Evolutionary conservation across 2,113 vertebrate genomes (phyloP), one percentile per base, ranked within the genome.

Genomic region (Leucoraja erinaceus): DNA sequence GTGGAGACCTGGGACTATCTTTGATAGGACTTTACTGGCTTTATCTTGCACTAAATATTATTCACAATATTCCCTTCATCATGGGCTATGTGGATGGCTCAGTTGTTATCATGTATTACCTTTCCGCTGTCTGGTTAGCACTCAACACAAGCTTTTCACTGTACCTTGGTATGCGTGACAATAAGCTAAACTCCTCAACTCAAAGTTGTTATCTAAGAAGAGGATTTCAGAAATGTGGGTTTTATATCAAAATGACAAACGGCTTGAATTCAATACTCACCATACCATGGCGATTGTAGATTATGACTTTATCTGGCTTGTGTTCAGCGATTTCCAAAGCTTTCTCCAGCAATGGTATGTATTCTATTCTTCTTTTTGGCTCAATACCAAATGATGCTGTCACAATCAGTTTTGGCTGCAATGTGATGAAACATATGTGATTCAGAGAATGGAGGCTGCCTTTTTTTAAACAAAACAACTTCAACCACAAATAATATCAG

Each of bases 311-410:
- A 0, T 96, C 94, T 93, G 98, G 98, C 93, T 94, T 96, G 94
- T 97, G 97, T 28, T 96, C 95, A 93, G 96, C 96, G 61, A 96
- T 95, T 94, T 96, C 95, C 94, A 99, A 93, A 0, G 98, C 98
- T 95, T 95, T 97, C 95, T 98, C 96, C 93, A 99, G 95, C 94
- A 99, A 97, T 22, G 98, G 97, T 28, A 98, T 93, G 93, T 99
- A 99, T 76, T 97, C 97, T 31, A 99, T 98, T 93, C 94, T 96
- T 70, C 98, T 96, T 94, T 97, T 98, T 0, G 97, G 99, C 95
- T 99, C 98, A 66, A 99, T 96, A 93, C 99, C 99, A 95, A 98
- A 99, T 3, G 98, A 98, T 91, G 98, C 97, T 8, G 98, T 99
- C 72, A 98, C 97, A 88, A 99, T 94, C 94, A 99, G 83, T 94